phyloP scores from a whole-genome alignment of 1,140 invertebrate species.

The Zophobas morio region DNA sequence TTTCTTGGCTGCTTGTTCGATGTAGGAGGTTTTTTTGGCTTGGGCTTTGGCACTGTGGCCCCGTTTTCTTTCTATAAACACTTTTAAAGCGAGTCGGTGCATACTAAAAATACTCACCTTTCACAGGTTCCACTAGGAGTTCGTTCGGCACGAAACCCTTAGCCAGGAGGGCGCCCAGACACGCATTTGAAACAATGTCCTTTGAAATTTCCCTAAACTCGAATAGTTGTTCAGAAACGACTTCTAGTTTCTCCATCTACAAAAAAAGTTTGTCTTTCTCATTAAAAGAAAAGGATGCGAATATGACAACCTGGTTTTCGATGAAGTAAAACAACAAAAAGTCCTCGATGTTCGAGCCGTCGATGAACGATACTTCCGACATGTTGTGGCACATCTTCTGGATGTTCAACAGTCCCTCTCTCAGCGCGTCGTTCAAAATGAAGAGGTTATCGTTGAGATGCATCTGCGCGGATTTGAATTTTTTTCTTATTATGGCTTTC shows the following conservation, averaged over 20 bases:
- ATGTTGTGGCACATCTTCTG: conserved; percentile 80
- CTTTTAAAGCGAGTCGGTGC: background rate
- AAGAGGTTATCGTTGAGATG: conserved; percentile 79
- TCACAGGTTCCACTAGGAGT: conserved; percentile 50
- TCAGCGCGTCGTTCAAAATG: conserved; percentile 79
- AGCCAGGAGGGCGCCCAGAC: conserved; percentile 79
- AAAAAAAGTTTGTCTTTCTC: conserved; percentile 35
- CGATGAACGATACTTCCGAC: conserved; percentile 73
- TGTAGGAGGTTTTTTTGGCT: conserved; percentile 81
- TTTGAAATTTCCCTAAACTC: conserved; percentile 75
- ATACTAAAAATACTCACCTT: background rate
- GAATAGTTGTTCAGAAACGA: conserved; percentile 70
- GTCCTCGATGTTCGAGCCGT: conserved; percentile 72
- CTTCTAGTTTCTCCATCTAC: conserved; percentile 72
- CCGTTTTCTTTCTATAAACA: conserved; percentile 53
- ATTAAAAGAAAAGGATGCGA: background rate
- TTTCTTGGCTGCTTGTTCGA: conserved; percentile 85
- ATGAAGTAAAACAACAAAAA: conserved; percentile 77
- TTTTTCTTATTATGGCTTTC: conserved; percentile 80
- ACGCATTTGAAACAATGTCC: conserved; percentile 79
- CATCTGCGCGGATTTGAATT: conserved; percentile 74
- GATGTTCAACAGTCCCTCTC: conserved; percentile 78
- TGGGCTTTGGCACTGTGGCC: conserved; percentile 66
- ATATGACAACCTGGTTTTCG: conserved; percentile 73
- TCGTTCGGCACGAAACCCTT: conserved; percentile 75